Evolutionary conservation across 2,888 invertebrate species (phyloP).

Genomic region (Alviniconcha strummeri): DNA sequence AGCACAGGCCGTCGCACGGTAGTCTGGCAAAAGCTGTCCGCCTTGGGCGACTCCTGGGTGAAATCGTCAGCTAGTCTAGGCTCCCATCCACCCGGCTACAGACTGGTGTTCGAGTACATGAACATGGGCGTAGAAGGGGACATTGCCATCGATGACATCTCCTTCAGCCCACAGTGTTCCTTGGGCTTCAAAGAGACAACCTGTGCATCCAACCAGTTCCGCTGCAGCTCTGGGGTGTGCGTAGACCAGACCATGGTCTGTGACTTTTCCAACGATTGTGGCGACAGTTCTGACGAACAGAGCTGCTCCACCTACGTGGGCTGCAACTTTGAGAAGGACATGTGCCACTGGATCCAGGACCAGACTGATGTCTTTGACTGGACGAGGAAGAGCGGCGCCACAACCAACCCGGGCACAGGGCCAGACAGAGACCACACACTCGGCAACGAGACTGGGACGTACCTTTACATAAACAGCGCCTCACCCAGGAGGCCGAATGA

Average conservation of each 20-base stretch:
- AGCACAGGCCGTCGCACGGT: conserved; percentile 25
- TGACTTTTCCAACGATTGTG: conserved; percentile 68
- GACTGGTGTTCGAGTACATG: conserved; percentile 53
- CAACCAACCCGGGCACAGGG: conserved; percentile 59
- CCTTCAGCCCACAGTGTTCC: conserved; percentile 54
- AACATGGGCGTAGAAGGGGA: conserved; percentile 40
- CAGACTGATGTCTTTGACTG: conserved; percentile 66
- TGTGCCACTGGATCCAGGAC: conserved; percentile 65
- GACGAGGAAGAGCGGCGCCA: conserved; percentile 56
- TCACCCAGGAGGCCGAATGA: conserved; percentile 51
- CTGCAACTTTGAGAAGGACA: conserved; percentile 66
- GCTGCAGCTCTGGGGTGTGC: conserved; percentile 59
- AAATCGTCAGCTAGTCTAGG: conserved; percentile 57
- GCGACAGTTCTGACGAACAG: conserved; percentile 65
- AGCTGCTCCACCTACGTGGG: conserved; percentile 53
- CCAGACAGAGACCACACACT: conserved; percentile 63
- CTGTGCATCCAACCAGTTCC: conserved; percentile 59
- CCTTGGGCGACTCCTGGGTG: conserved; percentile 55
- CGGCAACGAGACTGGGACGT: conserved; percentile 63
- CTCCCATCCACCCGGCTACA: conserved; percentile 53
- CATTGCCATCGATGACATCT: conserved; percentile 68
- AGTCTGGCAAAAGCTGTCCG: conserved; percentile 40
- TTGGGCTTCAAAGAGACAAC: conserved; percentile 38
- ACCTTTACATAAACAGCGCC: conserved; percentile 64
- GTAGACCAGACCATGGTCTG: conserved; percentile 56